Conservation (phyloP, 2,888 invertebrate genomes). For the Trachelus tabidus region DNA sequence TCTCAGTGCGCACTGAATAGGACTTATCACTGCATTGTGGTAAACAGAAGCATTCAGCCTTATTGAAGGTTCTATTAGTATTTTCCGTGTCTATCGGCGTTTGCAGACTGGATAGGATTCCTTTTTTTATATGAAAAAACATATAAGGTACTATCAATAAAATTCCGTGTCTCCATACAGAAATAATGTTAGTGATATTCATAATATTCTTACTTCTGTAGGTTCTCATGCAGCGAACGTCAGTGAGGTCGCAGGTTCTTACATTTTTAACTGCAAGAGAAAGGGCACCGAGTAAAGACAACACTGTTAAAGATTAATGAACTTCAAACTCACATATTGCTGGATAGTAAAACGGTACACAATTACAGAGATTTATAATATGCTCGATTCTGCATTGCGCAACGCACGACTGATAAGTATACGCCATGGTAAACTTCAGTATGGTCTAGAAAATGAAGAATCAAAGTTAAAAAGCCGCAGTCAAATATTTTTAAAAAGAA, state of each 20-base stretch:
- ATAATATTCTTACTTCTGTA: slow-evolving; percentile 31
- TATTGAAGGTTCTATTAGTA: neutral
- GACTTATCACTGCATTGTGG: slow-evolving; percentile 45
- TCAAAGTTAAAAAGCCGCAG: neutral
- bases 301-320: neutral
- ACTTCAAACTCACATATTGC: slow-evolving; percentile 47
- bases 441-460: neutral
- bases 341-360: slow-evolving; percentile 71
- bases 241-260: slow-evolving; percentile 44
- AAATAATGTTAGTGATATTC: neutral
- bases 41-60: slow-evolving; percentile 38
- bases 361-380: slow-evolving; percentile 63
- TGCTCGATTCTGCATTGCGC: slow-evolving; percentile 68
- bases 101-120: slow-evolving; percentile 18
- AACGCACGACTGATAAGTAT: slow-evolving; percentile 69
- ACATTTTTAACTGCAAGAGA: slow-evolving; percentile 32
- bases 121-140: neutral
- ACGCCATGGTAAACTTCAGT: slow-evolving; percentile 38
- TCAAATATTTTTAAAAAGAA: neutral
- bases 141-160: neutral
- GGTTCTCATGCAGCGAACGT: slow-evolving; percentile 35
- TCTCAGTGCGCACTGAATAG: slow-evolving; percentile 37
- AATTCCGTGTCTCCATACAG: neutral
- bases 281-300: neutral
- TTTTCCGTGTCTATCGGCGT: slow-evolving; percentile 9